Base-by-base conservation (phyloP, 2,888 invertebrate species). In the Trachelus stipa region DNA sequence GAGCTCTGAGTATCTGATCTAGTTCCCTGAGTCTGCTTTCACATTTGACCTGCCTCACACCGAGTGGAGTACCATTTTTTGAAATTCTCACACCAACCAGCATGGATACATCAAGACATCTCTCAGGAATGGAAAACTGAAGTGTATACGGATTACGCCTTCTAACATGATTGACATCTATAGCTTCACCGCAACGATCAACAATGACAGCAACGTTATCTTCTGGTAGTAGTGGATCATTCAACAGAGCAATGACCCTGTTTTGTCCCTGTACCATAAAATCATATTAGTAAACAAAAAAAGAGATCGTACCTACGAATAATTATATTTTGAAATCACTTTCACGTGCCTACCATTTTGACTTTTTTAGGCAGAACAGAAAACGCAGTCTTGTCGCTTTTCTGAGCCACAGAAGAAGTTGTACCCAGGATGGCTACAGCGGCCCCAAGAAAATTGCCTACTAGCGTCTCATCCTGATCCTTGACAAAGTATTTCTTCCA, bases 41-140 rank as follows among this genome's bases (percentile, higher is more conserved):
- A 91, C 97, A 97, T 91, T 97, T 97, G 84, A 97, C 95, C 86
- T 96, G 96, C n/a, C 96, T 92, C 73, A 95, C 94, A 0, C 97
- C 97, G 34, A 97, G 92, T 9, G 96, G 94, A 87, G 94, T 94
- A 4, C 96, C 96, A 87, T 97, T 97, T 89, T 96, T 96, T 88
- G 95, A 95, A 69, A 97, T 95, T 73, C 96, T 94, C 40, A 97
- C 95, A 90, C 96, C 96, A 23, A 97, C 95, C 87, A 97, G 93
- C 92, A 96, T 96, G 2, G 96, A 97, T 1, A 96, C 95, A 89
- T 97, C 96, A 85, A 97, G 93, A 88, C 97, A 96, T 77, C 94
- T 94, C 85, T 96, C 97, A 84, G 97, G 97, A 90, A 97, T 95
- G 84, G 95, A 94, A 90, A 97, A 96, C 88, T 97, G 97, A 74